Percentiles rank a stretch among this genome's conserved stretches.
Evolutionary conservation across 2,888 invertebrate genomes (phyloP).

Genomic region (Monopis laevigella): DNA sequence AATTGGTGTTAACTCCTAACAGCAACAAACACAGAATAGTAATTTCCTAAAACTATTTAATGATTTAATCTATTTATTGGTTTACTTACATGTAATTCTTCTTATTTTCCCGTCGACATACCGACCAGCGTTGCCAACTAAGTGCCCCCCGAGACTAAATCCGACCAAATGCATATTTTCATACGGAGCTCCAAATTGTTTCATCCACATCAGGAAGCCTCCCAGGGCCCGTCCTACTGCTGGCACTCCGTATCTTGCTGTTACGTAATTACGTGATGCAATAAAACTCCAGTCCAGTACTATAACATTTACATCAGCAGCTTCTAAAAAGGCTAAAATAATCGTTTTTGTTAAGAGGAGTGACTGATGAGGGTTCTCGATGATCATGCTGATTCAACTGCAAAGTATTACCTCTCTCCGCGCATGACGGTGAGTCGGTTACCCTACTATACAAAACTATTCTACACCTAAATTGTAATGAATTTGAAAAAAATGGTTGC

Average conservation of each 20-base stretch:
- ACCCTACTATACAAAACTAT: too few species aligned
- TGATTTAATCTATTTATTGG: too few species aligned
- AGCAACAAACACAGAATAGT: too few species aligned
- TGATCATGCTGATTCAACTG: too few species aligned
- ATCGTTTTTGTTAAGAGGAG: too few species aligned
- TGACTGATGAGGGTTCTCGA: too few species aligned
- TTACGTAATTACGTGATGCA: constrained; percentile 37
- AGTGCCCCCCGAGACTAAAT: constrained; percentile 53
- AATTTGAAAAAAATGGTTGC: too few species aligned
- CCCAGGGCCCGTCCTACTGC: constrained; percentile 33
- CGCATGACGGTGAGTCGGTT: too few species aligned
- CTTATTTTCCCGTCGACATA: constrained; percentile 28
- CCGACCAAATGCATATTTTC: constrained; percentile 44
- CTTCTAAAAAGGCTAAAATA: constrained; percentile 36
- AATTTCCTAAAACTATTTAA: too few species aligned
- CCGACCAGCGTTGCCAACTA: constrained; percentile 44
- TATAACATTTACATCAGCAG: constrained; percentile 42
- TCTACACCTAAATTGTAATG: too few species aligned
- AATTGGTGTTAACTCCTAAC: too few species aligned
- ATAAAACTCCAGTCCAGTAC: constrained; percentile 47
- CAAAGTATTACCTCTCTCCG: too few species aligned
- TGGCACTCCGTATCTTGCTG: constrained; percentile 33
- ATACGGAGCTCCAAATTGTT: constrained; percentile 26
- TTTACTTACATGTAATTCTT: constrained; percentile 40
- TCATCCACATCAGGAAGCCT: constrained; percentile 34